These are phyloP conservation scores for Microhierax caerulescens DNA, from an alignment of 2,797 vertebrate genomes.

Conservation along the genomic window DNA sequence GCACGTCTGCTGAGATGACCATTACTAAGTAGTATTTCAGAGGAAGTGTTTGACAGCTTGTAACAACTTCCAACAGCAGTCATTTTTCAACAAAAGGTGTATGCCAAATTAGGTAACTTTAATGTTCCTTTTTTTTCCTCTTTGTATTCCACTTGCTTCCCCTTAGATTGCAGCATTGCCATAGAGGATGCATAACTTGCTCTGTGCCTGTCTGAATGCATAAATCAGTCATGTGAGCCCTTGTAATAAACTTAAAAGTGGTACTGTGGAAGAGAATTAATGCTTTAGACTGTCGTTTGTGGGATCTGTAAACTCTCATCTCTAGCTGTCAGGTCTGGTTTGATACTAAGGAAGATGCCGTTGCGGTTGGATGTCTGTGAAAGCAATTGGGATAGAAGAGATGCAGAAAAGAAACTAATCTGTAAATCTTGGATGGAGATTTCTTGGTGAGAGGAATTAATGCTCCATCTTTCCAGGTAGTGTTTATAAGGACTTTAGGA, in stretches of 20 bases:
- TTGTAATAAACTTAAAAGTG: not conserved
- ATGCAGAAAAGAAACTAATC: not conserved
- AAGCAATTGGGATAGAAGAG: not conserved
- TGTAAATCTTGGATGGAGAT: not conserved
- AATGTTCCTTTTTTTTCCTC: not conserved
- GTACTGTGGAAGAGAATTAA: not conserved
- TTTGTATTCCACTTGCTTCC: not conserved
- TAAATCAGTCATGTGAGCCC: not conserved
- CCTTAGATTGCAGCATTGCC: not conserved
- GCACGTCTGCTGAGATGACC: not conserved
- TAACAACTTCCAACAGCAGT: not conserved
- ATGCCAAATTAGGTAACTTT: not conserved
- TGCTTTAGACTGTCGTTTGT: not conserved
- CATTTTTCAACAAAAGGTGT: not conserved
- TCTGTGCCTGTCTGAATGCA: not conserved
- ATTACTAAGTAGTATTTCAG: not conserved
- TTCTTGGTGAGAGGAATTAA: not conserved
- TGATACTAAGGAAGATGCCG: not conserved
- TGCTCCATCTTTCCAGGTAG: rapidly evolving
- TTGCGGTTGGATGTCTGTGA: not conserved
- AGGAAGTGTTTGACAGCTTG: not conserved
- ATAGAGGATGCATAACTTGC: not conserved
- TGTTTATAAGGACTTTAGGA: not conserved
- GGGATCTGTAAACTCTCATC: not conserved
- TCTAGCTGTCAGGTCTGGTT: not conserved